phyloP scores from a whole-genome alignment of 2,888 invertebrate genomes.

The Tipula vernalis region DNA sequence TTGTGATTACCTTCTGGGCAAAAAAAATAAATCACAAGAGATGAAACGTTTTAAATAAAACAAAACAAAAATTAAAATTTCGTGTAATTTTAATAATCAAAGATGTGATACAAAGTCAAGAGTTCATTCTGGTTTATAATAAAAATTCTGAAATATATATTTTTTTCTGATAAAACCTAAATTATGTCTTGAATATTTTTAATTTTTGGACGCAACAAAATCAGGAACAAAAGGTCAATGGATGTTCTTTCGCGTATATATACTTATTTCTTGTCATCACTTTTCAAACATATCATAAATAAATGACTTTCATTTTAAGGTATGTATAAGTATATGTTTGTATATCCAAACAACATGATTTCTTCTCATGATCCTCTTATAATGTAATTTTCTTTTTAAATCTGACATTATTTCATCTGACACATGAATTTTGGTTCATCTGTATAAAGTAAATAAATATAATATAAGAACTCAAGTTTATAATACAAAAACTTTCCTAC shows the following conservation, averaged over 20 bases:
- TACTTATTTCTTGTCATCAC: neutral
- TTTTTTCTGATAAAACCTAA: neutral
- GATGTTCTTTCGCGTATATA: neutral
- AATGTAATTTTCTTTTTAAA: neutral
- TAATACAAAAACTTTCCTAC: neutral
- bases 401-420: conserved; percentile 4
- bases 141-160: neutral
- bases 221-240: neutral
- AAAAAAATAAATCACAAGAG: neutral
- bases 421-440: neutral
- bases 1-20: neutral
- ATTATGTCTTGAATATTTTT: neutral
- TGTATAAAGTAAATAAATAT: neutral
- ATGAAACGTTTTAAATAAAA: neutral
- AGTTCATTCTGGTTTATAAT: neutral
- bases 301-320: neutral
- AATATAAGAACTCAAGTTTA: neutral
- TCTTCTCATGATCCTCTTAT: conserved; percentile 4
- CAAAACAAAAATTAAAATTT: neutral
- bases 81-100: neutral
- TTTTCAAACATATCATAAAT: neutral
- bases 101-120: neutral
- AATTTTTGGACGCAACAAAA: neutral
- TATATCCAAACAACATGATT: neutral
- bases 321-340: neutral